Base-by-base conservation (phyloP, 2,888 invertebrate genomes). In the Pachydiplax longipennis region DNA sequence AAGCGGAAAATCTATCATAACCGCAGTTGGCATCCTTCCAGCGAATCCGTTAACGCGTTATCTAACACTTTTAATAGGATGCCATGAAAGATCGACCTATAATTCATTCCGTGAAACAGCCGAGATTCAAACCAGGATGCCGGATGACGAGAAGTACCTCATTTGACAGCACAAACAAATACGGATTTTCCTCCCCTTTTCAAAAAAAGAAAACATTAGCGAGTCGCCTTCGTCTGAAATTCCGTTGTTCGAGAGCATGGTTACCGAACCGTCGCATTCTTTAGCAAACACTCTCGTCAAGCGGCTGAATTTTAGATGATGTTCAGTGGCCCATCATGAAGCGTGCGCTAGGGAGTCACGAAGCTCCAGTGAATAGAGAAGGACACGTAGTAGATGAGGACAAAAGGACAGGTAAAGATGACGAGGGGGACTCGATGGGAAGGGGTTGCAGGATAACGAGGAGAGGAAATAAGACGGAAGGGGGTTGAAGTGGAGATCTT, bases 221-320 rank as follows among this genome's bases (percentile, higher is more conserved):
- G 25, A 73, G 73, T n/a, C 73, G 31, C 73, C 2, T 31, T 73
- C 31, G 31, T 25, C 31, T 73, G 73, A 73, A 73, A 73, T 10
- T 31, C 25, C 73, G 73, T 73, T 31, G 73, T 73, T 73, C 73
- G 73, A 73, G 73, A 31, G 25, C 37, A 37, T 87, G 37, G 58
- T 87, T 87, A 87, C 61, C 87, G 61, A 40, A 40, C 81, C 40
- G 61, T 87, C 61, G 87, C 87, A 87, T 87, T 61, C 87, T 87
- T 61, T 58, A 58, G 61, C 61, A 87, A 87, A 87, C 87, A 61
- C 61, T 61, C 87, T 87, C 73, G 61, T 87, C 87, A 37, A 87
- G 65, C 61, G 37, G 61, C 61, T 87, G 87, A 58, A 87, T 87
- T 87, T 87, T 87, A 87, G 37, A 87, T 87, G 87, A 61, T 87